phyloP scores from a whole-genome alignment of 2,888 invertebrate species.

The Mythimna lalbum region DNA sequence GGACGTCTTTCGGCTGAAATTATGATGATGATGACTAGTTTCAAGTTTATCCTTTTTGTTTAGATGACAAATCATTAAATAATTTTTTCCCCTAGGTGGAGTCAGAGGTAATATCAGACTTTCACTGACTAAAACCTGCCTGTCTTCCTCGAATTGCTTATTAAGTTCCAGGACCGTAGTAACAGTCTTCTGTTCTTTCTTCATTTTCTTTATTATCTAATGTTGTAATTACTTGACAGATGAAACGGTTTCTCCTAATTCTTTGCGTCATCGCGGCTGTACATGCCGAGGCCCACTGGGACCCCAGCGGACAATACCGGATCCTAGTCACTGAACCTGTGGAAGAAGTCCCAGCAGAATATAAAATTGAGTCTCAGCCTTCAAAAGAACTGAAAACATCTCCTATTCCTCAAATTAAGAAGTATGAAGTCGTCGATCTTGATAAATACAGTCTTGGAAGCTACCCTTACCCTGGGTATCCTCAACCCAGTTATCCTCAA shows the following conservation, averaged over 20 bases:
- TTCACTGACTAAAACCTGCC: no score
- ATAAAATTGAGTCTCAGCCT: neutral
- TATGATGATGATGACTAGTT: no score
- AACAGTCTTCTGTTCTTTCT: no score
- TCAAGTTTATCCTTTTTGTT: no score
- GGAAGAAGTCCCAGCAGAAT: neutral
- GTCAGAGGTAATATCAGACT: no score
- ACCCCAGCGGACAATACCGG: constrained; percentile 59
- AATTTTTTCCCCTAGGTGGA: no score
- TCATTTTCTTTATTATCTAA: neutral
- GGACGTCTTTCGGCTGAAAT: no score
- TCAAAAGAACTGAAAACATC: neutral
- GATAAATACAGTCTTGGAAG: neutral
- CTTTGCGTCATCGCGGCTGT: constrained; percentile 52
- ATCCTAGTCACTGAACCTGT: constrained; percentile 34
- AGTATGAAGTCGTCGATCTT: constrained; percentile 3
- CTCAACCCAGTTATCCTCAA: no score
- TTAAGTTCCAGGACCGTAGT: no score
- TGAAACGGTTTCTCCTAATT: constrained; percentile 63
- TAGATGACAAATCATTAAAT: no score
- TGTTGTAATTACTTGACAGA: constrained; percentile 57
- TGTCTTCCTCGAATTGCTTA: no score
- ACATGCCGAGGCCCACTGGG: constrained; percentile 61
- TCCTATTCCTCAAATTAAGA: neutral
- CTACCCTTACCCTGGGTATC: neutral